A percentile compares a stretch with the other conserved stretches of the same genome.
These are phyloP conservation scores for Poecilia wingei DNA, from an alignment of 2,797 vertebrate species.

Conservation along the genomic window DNA sequence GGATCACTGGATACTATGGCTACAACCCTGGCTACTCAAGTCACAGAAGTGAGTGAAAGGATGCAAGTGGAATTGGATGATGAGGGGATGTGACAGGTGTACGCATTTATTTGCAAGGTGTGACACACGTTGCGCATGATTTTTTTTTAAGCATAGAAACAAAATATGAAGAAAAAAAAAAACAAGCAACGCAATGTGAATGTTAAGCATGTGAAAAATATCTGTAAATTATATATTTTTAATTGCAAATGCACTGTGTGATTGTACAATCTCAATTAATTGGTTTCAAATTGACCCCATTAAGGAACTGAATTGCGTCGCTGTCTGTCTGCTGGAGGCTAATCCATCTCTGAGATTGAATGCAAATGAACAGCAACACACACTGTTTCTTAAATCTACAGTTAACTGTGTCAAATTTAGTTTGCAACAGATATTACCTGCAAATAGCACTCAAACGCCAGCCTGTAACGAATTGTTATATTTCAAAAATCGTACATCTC, in stretches of 20 bases:
- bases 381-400: slow-evolving; percentile 26
- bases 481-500: slow-evolving; percentile 3
- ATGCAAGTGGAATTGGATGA: slow-evolving; percentile 15
- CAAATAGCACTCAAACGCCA: slow-evolving; percentile 27
- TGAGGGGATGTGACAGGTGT: slow-evolving; percentile 28
- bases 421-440: slow-evolving; percentile 18
- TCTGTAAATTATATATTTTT: not conserved
- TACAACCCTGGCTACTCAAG: slow-evolving; percentile 97
- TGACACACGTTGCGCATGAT: slow-evolving; percentile 19
- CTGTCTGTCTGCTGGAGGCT: slow-evolving; percentile 33
- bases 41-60: slow-evolving; percentile 91
- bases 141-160: not conserved
- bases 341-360: slow-evolving; percentile 35
- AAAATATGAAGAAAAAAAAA: not conserved
- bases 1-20: slow-evolving; percentile 98
- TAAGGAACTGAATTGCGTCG: slow-evolving; percentile 31
- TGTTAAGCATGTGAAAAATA: not conserved
- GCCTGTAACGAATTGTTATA: slow-evolving; percentile 11
- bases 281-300: slow-evolving; percentile 39
- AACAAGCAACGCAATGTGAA: not conserved
- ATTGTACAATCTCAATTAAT: not conserved
- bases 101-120: slow-evolving; percentile 24
- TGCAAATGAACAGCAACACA: slow-evolving; percentile 26
- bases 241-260: slow-evolving; percentile 7
- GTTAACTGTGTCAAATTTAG: slow-evolving; percentile 33